Evolutionary conservation across 2,888 invertebrate species (phyloP).

Genomic region (Psylliodes chrysocephalus): DNA sequence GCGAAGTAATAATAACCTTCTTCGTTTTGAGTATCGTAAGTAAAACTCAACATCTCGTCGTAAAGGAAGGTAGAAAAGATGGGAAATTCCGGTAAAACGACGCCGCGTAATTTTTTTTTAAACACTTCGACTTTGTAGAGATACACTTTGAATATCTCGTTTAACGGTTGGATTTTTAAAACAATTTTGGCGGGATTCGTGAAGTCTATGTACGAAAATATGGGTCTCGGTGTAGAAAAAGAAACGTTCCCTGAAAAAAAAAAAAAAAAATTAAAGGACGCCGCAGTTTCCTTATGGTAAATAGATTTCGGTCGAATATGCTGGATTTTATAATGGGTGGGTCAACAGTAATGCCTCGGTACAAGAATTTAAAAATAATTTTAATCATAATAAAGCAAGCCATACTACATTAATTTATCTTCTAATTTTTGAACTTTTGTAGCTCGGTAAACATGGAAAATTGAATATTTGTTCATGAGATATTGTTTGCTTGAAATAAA

Average conservation of each 20-base stretch:
- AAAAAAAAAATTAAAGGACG: too few relatives aligned
- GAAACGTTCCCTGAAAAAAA: constrained; percentile 5
- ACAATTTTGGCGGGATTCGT: constrained; percentile 44
- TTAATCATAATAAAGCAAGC: too few relatives aligned
- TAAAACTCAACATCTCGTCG: constrained; percentile 25
- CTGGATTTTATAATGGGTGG: too few relatives aligned
- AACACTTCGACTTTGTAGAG: constrained; percentile 51
- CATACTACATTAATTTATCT: too few relatives aligned
- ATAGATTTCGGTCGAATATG: too few relatives aligned
- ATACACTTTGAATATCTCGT: constrained; percentile 40
- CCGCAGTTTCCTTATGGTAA: too few relatives aligned
- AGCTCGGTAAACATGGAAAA: too few relatives aligned
- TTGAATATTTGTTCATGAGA: too few relatives aligned
- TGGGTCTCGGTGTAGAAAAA: constrained; percentile 30
- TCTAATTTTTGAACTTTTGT: too few relatives aligned
- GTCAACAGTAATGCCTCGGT: too few relatives aligned
- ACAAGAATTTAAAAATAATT: too few relatives aligned
- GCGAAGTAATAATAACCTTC: constrained; percentile 51
- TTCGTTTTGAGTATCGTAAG: constrained; percentile 50
- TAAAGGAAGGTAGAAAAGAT: constrained; percentile 31
- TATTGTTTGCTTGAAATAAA: too few relatives aligned
- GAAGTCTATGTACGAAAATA: constrained; percentile 49
- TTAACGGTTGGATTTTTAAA: constrained; percentile 46
- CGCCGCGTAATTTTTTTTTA: constrained; percentile 41
- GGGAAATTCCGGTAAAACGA: constrained; percentile 45